Conservation (phyloP, 2,113 vertebrate genomes). For the Sander lucioperca region DNA sequence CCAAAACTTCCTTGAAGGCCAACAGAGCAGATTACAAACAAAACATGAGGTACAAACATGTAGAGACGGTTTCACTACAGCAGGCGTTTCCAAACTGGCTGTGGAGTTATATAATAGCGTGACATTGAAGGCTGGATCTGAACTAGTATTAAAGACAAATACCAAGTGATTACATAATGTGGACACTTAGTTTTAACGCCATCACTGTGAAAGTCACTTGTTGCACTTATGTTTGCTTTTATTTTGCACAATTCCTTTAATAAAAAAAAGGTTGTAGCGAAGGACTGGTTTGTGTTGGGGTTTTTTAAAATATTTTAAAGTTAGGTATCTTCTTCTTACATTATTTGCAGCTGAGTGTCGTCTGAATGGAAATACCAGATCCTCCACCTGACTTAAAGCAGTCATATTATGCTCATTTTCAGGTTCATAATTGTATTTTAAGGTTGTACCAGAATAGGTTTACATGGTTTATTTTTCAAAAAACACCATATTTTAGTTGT, state of each 20-base stretch:
- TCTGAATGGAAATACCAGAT: neutral
- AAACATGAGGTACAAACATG: neutral
- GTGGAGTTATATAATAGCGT: neutral
- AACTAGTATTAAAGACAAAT: neutral
- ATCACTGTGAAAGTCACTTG: neutral
- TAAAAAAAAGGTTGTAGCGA: neutral
- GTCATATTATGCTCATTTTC: too few species aligned
- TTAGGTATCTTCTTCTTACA: neutral
- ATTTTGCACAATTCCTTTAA: neutral
- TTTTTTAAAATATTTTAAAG: neutral
- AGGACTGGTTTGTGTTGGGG: neutral
- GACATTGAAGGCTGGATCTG: neutral
- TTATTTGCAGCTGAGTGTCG: too few species aligned
- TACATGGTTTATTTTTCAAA: too few species aligned
- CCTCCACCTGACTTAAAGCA: neutral
- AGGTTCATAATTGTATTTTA: too few species aligned
- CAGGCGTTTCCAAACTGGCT: neutral
- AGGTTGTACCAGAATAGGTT: too few species aligned
- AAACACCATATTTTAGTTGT: too few species aligned
- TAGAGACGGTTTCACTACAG: neutral
- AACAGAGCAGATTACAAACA: neutral
- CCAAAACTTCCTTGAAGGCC: neutral
- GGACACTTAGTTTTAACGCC: neutral
- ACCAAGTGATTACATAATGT: neutral
- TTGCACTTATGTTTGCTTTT: neutral